Evolutionary conservation across 2,797 vertebrate genomes (phyloP), one percentile per base, ranked within the genome.

Genomic region (Coccyzus lansbergi): DNA sequence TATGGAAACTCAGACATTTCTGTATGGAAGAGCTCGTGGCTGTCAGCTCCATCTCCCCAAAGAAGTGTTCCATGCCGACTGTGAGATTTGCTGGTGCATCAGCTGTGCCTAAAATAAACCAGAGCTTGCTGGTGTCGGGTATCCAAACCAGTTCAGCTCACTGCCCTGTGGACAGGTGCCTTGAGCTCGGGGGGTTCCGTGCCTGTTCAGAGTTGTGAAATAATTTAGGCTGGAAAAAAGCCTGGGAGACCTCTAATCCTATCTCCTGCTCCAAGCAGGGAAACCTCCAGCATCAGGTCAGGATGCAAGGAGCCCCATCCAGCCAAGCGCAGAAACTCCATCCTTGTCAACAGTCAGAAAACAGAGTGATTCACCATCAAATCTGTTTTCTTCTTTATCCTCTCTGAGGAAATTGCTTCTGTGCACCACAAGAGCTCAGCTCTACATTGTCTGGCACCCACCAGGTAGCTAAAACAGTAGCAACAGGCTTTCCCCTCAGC

Each of bases 1-100:
- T 84, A 96, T 96, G 88, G 94, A 90, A 95, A 96, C 94, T 59
- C 70, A 83, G 88, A 59, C 86, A 79, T 84, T 94, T 95, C 79
- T 91, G 62, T 81, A 59, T 36, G 48, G 48, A 76, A 48, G 70
- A 84, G 70, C 83, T 83, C 1, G 2, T 82, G 74, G 80, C 80
- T 96, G 93, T 89, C 91, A 90, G 72, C 85, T 88, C 38, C 51
- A 82, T 88, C 83, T 78, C 77, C 72, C 59, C 44, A 69, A 92
- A 93, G 95, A 79, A 48, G 65, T 88, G 87, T 60, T 88, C 92
- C 80, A 91, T 44, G 83, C 80, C 93, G 48, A 79, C 19, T 74
- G 80, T 84, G 77, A 76, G 93, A 92, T 93, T 93, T 92, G 76
- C 94, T 83, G 29, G 53, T 71, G 86, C 87, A 85, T 94, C 90